phyloP scores from a whole-genome alignment of 2,797 vertebrate genomes.

The Enteromius radiatus region DNA sequence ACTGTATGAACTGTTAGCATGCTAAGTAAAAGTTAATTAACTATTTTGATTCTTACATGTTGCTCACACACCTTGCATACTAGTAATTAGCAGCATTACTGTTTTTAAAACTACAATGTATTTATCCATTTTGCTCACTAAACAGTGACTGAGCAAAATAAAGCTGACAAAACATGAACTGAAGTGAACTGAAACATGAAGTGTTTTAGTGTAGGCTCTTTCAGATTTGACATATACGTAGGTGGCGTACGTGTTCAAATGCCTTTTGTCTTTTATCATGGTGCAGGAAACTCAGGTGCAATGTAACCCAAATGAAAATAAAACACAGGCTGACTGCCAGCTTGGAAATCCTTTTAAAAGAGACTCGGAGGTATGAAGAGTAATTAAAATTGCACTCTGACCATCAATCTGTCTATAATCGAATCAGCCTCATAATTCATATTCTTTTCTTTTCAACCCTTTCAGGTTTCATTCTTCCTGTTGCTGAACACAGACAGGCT shows the following conservation, averaged over 20 bases:
- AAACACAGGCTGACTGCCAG: slow-evolving; percentile 84
- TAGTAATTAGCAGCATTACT: neutral
- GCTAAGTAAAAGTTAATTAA: neutral
- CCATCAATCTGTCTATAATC: neutral
- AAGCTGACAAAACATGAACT: neutral
- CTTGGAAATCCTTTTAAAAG: slow-evolving; percentile 91
- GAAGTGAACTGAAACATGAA: too few relatives aligned
- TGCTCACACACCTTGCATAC: neutral
- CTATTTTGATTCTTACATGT: neutral
- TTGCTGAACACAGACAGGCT: slow-evolving; percentile 85
- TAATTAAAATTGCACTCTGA: neutral
- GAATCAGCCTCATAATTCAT: slow-evolving; percentile 1
- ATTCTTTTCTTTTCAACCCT: slow-evolving; percentile 29
- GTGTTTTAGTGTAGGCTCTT: neutral
- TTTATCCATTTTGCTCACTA: neutral
- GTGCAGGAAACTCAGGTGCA: slow-evolving; percentile 79
- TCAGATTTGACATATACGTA: neutral
- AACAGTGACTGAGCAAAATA: neutral
- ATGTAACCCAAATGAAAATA: slow-evolving; percentile 84
- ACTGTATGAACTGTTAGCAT: neutral
- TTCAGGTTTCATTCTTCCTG: slow-evolving; percentile 87
- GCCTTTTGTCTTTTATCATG: slow-evolving; percentile 7
- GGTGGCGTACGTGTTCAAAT: neutral
- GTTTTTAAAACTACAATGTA: neutral
- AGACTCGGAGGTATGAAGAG: slow-evolving; percentile 83